Percentiles rank a stretch among this genome's conserved stretches.
Evolutionary conservation across 1,140 invertebrate species (phyloP).

Genomic region (Ostrea edulis): DNA sequence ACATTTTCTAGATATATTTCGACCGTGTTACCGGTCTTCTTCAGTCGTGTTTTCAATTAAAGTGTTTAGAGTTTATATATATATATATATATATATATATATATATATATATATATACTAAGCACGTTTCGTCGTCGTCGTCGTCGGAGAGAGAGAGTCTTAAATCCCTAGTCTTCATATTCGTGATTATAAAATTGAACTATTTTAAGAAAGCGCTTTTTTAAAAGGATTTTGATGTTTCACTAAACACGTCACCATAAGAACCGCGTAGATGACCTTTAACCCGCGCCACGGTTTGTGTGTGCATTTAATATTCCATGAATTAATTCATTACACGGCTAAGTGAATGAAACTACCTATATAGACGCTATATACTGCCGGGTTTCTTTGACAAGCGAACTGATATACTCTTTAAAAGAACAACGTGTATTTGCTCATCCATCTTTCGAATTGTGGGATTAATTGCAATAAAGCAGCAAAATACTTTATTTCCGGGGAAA

Average conservation of each 20-base stretch:
- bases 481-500: not conserved
- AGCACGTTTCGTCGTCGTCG: no score
- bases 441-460: not conserved
- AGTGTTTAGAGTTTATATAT: no score
- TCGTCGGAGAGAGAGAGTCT: no score
- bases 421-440: not conserved
- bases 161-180: no score
- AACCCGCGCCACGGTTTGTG: not conserved
- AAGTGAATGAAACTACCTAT: not conserved
- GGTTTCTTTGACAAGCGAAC: not conserved
- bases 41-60: no score
- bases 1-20: no score
- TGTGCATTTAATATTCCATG: conserved; percentile 29
- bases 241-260: not conserved
- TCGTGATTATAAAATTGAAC: not conserved
- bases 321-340: conserved; percentile 1
- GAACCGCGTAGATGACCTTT: not conserved
- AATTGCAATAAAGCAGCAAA: not conserved
- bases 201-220: not conserved
- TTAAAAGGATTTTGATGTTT: not conserved
- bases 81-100: no score
- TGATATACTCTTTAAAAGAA: not conserved
- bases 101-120: no score
- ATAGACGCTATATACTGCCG: not conserved
- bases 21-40: no score